These are phyloP conservation scores for Alethe diademata DNA, from an alignment of 2,113 vertebrate species.

Conservation along the genomic window DNA sequence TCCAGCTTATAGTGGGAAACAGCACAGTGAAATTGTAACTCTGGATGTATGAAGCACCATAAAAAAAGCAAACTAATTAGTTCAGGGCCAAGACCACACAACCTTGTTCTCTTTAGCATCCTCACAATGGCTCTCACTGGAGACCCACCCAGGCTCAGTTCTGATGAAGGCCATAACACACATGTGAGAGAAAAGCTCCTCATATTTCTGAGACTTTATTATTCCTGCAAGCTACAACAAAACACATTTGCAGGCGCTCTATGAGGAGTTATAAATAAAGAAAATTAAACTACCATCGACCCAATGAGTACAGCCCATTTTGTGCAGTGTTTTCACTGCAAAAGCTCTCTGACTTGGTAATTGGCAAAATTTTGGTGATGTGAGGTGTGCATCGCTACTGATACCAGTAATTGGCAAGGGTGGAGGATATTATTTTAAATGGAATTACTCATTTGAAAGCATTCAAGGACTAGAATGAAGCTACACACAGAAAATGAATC, in stretches of 20 bases:
- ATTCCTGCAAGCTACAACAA: conserved; percentile 18
- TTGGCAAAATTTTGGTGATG: conserved; percentile 43
- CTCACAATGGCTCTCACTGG: background rate
- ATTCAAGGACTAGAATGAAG: background rate
- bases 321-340: background rate
- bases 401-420: conserved; percentile 31
- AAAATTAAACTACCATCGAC: conserved; percentile 53
- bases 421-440: conserved; percentile 25
- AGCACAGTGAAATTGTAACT: background rate
- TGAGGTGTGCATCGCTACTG: conserved; percentile 17
- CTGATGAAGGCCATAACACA: background rate
- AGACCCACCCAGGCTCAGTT: background rate
- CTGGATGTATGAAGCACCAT: background rate
- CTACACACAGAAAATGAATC: background rate
- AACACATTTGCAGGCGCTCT: background rate
- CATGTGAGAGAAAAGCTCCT: background rate
- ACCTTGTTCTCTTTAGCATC: background rate
- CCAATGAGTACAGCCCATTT: background rate
- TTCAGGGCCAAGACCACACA: background rate
- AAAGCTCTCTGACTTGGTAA: conserved; percentile 7
- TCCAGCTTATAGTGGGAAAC: background rate
- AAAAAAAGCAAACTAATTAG: background rate
- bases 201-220: conserved; percentile 32
- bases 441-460: conserved; percentile 13
- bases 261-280: conserved; percentile 42